A percentile compares a stretch with the other conserved stretches of the same genome.
phyloP scores from a whole-genome alignment of 1,140 invertebrate genomes.

The Trichonephila clavipes region DNA sequence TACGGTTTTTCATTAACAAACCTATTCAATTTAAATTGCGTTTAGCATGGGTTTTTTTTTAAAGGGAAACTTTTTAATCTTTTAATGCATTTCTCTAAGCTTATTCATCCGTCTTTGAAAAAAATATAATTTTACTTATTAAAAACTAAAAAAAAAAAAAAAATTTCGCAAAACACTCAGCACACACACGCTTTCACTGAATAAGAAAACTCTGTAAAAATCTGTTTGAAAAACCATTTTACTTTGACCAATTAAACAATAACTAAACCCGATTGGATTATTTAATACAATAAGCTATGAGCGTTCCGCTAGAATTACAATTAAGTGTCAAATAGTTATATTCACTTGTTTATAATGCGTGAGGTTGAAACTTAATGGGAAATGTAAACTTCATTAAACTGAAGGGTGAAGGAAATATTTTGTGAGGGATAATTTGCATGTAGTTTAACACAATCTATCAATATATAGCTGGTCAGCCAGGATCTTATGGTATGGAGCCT shows the following conservation, averaged over 20 bases:
- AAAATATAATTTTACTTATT: too few relatives aligned
- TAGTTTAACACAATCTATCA: conserved; percentile 29
- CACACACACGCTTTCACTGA: too few relatives aligned
- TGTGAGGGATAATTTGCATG: conserved; percentile 32
- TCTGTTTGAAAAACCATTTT: too few relatives aligned
- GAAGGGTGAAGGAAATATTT: conserved; percentile 9
- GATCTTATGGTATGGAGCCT: background rate
- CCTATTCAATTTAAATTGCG: too few relatives aligned
- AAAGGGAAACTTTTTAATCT: too few relatives aligned
- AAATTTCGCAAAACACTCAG: too few relatives aligned
- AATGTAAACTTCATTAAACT: background rate
- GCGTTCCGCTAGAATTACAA: background rate
- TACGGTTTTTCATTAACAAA: too few relatives aligned
- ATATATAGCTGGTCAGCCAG: conserved; percentile 12
- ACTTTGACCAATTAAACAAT: background rate
- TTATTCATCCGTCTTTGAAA: too few relatives aligned
- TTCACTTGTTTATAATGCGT: background rate
- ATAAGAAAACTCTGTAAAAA: too few relatives aligned
- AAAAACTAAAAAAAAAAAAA: too few relatives aligned
- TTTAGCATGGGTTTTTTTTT: too few relatives aligned
- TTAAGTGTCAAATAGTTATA: background rate
- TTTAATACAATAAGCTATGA: background rate
- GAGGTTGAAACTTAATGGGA: background rate
- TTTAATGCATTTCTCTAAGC: too few relatives aligned
- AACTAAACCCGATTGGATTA: background rate